Percentiles rank a stretch among this genome's conserved stretches.
Conservation (phyloP, 2,113 vertebrate species). For the Spermophilus dauricus region DNA sequence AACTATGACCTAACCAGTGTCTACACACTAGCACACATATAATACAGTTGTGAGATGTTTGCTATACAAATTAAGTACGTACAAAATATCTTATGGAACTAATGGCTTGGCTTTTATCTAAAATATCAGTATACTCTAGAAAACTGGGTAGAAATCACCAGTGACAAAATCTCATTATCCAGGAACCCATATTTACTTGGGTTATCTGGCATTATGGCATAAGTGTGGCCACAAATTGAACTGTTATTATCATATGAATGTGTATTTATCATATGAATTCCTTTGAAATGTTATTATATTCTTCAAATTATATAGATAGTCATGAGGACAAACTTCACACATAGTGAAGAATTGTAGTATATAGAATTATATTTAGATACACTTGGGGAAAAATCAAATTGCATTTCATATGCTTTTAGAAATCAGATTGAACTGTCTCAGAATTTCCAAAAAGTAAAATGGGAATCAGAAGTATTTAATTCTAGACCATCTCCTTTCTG, state of each 20-base stretch:
- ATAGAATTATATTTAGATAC: not conserved
- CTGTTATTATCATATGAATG: conserved; percentile 27
- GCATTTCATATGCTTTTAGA: not conserved
- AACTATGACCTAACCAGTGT: not conserved
- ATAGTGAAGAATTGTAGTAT: not conserved
- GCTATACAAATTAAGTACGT: conserved; percentile 20
- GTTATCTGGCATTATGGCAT: not conserved
- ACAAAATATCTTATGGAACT: conserved; percentile 31
- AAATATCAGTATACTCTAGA: conserved; percentile 53
- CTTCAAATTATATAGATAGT: not conserved
- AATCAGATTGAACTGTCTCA: not conserved
- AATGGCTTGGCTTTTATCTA: not conserved
- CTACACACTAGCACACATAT: not conserved
- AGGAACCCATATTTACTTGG: not conserved
- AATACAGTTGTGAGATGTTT: conserved; percentile 13
- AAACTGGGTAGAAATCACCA: conserved; percentile 57
- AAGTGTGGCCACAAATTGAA: not conserved
- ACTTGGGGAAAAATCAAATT: not conserved
- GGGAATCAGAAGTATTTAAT: not conserved
- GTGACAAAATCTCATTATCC: not conserved
- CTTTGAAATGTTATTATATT: not conserved
- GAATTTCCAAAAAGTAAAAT: not conserved
- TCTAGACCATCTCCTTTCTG: not conserved
- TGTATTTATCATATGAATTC: not conserved
- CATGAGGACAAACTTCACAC: not conserved